phyloP scores from a whole-genome alignment of 2,797 vertebrate genomes.

The Chromobotia macracanthus region DNA sequence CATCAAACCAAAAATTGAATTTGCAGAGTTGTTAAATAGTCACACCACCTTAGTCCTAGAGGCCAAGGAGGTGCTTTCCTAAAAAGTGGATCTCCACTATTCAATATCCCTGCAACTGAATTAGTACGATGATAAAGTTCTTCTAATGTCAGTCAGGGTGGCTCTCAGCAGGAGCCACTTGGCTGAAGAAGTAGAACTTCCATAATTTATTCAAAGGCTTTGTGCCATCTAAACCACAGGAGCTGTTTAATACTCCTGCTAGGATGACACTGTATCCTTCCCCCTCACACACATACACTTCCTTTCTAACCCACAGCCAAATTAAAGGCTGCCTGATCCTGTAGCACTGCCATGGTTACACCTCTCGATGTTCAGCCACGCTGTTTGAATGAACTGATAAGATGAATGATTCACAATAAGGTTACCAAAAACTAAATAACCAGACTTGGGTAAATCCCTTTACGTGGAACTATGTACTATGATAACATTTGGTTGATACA shows the following conservation, averaged over 20 bases:
- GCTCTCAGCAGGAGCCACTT: conserved; percentile 42
- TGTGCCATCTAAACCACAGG: conserved; percentile 44
- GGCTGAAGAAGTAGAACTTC: conserved; percentile 59
- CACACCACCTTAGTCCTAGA: conserved; percentile 3
- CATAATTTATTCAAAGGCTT: conserved; percentile 67
- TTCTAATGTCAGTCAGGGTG: not conserved
- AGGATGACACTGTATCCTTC: conserved; percentile 54
- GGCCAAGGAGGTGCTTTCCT: conserved; percentile 1
- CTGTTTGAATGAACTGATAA: conserved; percentile 18
- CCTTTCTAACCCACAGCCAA: conserved; percentile 15
- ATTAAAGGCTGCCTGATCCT: conserved; percentile 1
- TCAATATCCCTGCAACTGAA: conserved; percentile 7
- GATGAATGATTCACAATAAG: not conserved
- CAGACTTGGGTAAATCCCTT: not conserved
- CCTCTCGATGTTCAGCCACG: not conserved
- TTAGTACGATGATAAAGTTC: conserved; percentile 6
- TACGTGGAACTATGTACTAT: not conserved
- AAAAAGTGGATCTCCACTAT: not conserved
- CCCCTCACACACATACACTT: not conserved
- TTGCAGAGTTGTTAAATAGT: not conserved
- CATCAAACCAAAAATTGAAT: not conserved
- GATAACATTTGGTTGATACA: not conserved
- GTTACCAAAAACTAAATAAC: not conserved
- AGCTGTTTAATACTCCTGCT: conserved; percentile 44
- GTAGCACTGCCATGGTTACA: conserved; percentile 25